A percentile compares a stretch with the other conserved stretches of the same genome.
phyloP scores from a whole-genome alignment of 2,113 vertebrate species.

The Saguinus midas region DNA sequence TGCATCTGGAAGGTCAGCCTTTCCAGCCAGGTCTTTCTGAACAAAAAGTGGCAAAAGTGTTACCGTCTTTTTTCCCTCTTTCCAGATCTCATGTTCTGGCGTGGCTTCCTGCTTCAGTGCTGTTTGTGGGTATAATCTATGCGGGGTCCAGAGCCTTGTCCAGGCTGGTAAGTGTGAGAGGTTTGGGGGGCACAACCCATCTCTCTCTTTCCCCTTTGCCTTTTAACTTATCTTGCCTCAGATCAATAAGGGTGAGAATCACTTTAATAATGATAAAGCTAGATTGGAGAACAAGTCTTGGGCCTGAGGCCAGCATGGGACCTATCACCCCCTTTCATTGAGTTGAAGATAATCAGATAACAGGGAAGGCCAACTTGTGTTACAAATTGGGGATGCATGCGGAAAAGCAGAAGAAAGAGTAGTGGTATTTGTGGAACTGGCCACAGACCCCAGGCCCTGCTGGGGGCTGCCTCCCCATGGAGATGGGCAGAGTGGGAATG shows the following conservation, averaged over 20 bases:
- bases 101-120: slow-evolving; percentile 92
- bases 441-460: not conserved
- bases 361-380: not conserved
- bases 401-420: not conserved
- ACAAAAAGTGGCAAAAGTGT: slow-evolving; percentile 40
- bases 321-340: not conserved
- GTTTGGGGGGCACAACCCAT: not conserved
- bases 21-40: not conserved
- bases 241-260: not conserved
- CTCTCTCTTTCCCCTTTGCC: not conserved
- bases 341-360: not conserved
- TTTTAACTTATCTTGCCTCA: not conserved
- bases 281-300: not conserved
- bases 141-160: slow-evolving; percentile 95
- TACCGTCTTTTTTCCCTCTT: slow-evolving; percentile 57
- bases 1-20: not conserved
- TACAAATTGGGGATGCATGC: not conserved
- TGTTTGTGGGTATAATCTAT: slow-evolving; percentile 96
- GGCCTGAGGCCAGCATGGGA: not conserved
- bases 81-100: slow-evolving; percentile 88
- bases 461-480: not conserved
- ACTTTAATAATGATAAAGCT: not conserved
- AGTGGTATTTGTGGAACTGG: not conserved
- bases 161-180: slow-evolving; percentile 87
- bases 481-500: not conserved